Percentiles rank a stretch among this genome's conserved stretches.
Conservation (phyloP, 2,797 vertebrate genomes). For the Gila robusta region DNA sequence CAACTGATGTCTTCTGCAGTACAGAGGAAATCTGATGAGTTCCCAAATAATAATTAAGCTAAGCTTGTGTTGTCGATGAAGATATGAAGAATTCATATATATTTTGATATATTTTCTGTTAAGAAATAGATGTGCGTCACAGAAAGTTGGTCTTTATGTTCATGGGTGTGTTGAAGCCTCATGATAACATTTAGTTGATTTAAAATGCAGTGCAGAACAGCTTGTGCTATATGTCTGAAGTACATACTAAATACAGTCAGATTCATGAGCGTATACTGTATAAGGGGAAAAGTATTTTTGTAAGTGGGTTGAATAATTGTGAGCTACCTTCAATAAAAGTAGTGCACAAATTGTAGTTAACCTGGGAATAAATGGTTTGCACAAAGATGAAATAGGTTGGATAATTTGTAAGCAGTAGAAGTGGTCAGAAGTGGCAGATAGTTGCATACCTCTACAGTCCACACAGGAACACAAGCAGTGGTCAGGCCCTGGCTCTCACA, state of each 20-base stretch:
- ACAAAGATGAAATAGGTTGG: background rate
- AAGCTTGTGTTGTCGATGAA: background rate
- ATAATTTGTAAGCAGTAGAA: background rate
- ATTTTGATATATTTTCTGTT: background rate
- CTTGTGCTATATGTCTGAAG: background rate
- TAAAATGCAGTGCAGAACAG: background rate
- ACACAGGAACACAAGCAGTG: constrained; percentile 4
- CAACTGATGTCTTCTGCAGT: no score
- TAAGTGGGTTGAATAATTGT: background rate
- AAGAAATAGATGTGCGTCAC: no score
- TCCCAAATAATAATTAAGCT: background rate
- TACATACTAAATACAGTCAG: background rate
- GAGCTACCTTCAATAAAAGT: background rate
- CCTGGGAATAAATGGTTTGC: background rate
- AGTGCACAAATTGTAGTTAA: background rate
- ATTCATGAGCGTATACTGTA: background rate
- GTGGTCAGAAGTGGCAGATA: background rate
- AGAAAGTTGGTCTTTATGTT: no score
- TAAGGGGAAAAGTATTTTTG: background rate
- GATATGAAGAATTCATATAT: background rate
- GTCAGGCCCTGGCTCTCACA: background rate
- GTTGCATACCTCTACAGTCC: constrained; percentile 11
- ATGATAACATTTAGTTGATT: no score
- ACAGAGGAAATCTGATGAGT: no score
- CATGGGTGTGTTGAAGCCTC: no score